A percentile compares a stretch with the other conserved stretches of the same genome.
Evolutionary conservation across 2,888 invertebrate species (phyloP).

Genomic region (Tinea pellionella): DNA sequence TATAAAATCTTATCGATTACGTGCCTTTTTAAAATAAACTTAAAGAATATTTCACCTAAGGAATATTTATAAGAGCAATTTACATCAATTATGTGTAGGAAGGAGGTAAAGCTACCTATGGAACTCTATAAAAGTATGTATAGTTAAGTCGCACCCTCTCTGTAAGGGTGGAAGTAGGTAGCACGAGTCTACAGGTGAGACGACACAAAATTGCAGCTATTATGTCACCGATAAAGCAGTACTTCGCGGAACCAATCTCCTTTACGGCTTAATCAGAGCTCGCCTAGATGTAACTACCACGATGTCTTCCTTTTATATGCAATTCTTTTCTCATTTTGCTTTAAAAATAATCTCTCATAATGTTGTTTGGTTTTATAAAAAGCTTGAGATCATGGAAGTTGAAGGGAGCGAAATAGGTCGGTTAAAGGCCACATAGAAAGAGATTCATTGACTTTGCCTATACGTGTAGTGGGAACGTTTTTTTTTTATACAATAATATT

Average conservation of each 20-base stretch:
- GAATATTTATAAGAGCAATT: conserved; percentile 6
- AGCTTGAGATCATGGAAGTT: too few species aligned
- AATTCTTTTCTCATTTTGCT: background rate
- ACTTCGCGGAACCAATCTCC: conserved; percentile 60
- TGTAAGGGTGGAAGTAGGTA: background rate
- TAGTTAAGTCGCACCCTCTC: conserved; percentile 1
- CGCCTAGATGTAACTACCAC: conserved; percentile 19
- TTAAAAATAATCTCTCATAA: background rate
- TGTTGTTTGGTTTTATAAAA: background rate
- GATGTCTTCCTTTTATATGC: background rate
- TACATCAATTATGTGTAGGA: conserved; percentile 5
- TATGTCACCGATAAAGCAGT: conserved; percentile 59
- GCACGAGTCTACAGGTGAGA: conserved; percentile 17
- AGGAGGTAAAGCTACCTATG: background rate
- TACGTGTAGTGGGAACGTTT: too few species aligned
- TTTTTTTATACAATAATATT: too few species aligned
- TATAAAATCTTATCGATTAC: too few species aligned
- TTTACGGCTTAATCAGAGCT: conserved; percentile 64
- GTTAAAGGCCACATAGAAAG: too few species aligned
- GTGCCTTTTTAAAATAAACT: too few species aligned
- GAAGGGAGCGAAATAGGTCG: too few species aligned
- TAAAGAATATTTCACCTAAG: background rate
- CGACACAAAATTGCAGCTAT: conserved; percentile 50
- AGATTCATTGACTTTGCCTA: too few species aligned
- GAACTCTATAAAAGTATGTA: background rate